Base-by-base conservation (phyloP, 2,797 vertebrate genomes). In the Fistularia commersonii region DNA sequence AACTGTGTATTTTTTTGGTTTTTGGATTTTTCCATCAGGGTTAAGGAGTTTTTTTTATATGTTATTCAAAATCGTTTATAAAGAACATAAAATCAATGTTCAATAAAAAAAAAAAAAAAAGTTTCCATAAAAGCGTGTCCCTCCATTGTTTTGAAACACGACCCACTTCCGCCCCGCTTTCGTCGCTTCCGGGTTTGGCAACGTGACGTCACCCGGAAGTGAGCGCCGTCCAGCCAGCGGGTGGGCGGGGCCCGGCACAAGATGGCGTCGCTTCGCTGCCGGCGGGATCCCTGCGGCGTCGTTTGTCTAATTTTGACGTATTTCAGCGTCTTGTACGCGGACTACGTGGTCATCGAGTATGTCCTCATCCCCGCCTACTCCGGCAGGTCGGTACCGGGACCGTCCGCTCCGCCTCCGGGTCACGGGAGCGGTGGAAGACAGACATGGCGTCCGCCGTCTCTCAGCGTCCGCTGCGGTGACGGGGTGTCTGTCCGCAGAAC, bases 271-370 rank as follows among this genome's bases (percentile, higher is more conserved):
- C 32, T 87, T 1, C 88, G 90, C 72, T 92, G 89, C 74, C 78
- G 84, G 71, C 76, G 77, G 66, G 91, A 92, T 23, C 90, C 81
- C 15, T 93, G 91, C 72, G 91, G 91, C 5, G 76, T 90, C 7
- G 72, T 91, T 8, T 93, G 91, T 40, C 58, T 93, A 5, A 61
- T 92, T 57, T 69, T 92, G 49, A 91, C 92, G 3, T 92, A 92
- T 61, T 87, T 92, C 43, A 92, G 92, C 69, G 89, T 92, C 1
- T 88, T 90, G 35, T 93, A 93, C 64, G 90, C 92, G 8, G 92
- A 92, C 65, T 92, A 91, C 54, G 91, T 93, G 69, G 89, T 92
- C 40, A 70, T 92, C 11, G 83, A 88, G 57, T 91, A 91, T 48
- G 88, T 92, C 1, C 87, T 92, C 54, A 81, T 91, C 54, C 88